These are phyloP conservation scores for Amblyraja radiata DNA, from an alignment of 2,797 vertebrate species.

Conservation along the genomic window DNA sequence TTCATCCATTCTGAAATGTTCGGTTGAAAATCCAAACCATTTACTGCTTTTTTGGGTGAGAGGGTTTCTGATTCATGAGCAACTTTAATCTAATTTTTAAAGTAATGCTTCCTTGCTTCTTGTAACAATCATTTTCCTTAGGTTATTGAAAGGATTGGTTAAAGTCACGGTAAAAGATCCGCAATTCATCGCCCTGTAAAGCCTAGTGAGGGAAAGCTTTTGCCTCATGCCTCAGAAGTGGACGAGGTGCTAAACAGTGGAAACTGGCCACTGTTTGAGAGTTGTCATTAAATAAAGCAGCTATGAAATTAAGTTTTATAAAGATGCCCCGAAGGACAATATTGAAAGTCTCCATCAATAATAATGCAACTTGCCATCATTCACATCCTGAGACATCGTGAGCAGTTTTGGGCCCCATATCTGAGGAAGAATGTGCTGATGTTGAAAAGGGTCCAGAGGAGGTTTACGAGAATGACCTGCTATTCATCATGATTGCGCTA, in stretches of 20 bases:
- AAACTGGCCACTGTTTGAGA: neutral
- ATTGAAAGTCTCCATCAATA: neutral
- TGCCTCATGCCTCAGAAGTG: neutral
- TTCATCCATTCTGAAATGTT: neutral
- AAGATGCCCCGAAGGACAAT: neutral
- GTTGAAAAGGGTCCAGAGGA: too few relatives aligned
- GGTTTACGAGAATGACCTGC: too few relatives aligned
- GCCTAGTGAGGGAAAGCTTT: neutral
- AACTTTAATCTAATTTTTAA: neutral
- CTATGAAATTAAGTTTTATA: neutral
- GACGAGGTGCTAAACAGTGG: neutral
- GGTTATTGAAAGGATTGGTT: neutral
- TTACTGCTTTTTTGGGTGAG: neutral
- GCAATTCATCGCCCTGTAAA: neutral
- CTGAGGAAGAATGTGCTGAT: too few relatives aligned
- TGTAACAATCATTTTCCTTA: neutral
- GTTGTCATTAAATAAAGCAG: neutral
- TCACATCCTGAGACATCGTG: neutral
- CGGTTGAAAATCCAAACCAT: neutral
- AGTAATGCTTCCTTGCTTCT: neutral
- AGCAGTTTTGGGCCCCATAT: too few relatives aligned
- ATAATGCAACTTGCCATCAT: neutral
- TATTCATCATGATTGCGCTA: too few relatives aligned
- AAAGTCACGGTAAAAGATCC: neutral
- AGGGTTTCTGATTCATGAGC: neutral